phyloP scores from a whole-genome alignment of 2,113 vertebrate genomes.

The Lophura nycthemera region DNA sequence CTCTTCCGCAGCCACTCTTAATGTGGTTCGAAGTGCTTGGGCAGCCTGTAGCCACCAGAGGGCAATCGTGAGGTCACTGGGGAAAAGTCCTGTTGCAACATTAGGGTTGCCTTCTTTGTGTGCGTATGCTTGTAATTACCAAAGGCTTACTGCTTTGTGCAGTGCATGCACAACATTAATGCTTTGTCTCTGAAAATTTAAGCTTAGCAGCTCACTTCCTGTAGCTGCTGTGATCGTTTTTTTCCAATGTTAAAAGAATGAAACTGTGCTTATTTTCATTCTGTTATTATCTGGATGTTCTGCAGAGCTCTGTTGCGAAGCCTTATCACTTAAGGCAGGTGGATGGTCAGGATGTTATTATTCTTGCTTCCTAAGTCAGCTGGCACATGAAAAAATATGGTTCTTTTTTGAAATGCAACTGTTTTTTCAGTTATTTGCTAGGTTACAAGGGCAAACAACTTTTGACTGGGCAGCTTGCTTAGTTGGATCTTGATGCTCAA shows the following conservation, averaged over 20 bases:
- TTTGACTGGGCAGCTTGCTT: not conserved
- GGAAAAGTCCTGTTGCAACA: not conserved
- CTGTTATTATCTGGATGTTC: not conserved
- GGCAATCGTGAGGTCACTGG: not conserved
- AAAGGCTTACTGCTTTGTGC: too few relatives aligned
- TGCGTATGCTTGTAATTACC: not conserved
- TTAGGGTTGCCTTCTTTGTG: not conserved
- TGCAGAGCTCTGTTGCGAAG: not conserved
- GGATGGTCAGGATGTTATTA: not conserved
- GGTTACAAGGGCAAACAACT: not conserved
- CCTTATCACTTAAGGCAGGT: not conserved
- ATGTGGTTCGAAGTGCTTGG: not conserved
- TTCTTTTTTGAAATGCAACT: not conserved
- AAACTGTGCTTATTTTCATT: rapidly evolving
- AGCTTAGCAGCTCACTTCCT: not conserved
- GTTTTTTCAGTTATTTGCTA: not conserved
- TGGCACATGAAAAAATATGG: not conserved
- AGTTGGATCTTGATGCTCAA: not conserved
- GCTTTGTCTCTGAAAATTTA: not conserved
- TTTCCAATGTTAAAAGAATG: not conserved
- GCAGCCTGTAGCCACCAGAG: not conserved
- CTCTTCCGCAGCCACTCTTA: not conserved
- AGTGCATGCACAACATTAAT: rapidly evolving
- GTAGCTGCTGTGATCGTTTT: not conserved
- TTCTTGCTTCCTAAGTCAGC: not conserved